These are phyloP conservation scores for Ianthella basta DNA, from an alignment of 37 sponge, comb jelly and placozoan species.

Conservation along the genomic window DNA sequence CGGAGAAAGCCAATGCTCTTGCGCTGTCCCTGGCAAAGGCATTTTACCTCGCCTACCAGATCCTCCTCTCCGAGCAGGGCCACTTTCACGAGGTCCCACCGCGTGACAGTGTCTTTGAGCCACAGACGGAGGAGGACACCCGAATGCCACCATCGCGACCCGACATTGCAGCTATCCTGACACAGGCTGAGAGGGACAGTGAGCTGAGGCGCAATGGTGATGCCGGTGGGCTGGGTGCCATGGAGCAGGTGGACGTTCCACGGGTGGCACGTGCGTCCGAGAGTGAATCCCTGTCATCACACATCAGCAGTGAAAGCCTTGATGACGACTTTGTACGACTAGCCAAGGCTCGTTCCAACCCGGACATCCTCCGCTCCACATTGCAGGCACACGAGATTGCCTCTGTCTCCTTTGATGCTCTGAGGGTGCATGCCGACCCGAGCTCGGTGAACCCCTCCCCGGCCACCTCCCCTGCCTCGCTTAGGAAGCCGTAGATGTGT, in stretches of 20 bases:
- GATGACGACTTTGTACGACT: slow-evolving; percentile 78
- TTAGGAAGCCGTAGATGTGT: slow-evolving; percentile 6
- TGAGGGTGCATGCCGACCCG: slow-evolving; percentile 6
- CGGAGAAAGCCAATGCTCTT: slow-evolving; percentile 76
- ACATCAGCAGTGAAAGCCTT: slow-evolving; percentile 16
- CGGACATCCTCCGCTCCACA: slow-evolving; percentile 79
- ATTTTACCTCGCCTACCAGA: slow-evolving; percentile 87
- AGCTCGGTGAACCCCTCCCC: slow-evolving; percentile 29
- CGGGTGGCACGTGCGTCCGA: slow-evolving; percentile 49
- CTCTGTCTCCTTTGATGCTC: slow-evolving; percentile 18
- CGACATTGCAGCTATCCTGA: slow-evolving; percentile 23
- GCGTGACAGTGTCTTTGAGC: slow-evolving; percentile 80
- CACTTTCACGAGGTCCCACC: slow-evolving; percentile 65
- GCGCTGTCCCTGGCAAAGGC: slow-evolving; percentile 81
- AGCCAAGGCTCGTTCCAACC: slow-evolving; percentile 85
- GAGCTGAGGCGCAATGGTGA: neutral
- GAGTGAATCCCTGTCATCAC: slow-evolving; percentile 27
- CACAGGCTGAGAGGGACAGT: neutral
- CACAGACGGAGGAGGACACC: slow-evolving; percentile 70
- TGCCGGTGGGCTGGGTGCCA: neutral
- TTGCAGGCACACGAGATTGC: slow-evolving; percentile 44
- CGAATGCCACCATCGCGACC: slow-evolving; percentile 37
- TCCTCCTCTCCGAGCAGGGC: slow-evolving; percentile 75
- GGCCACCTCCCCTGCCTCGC: slow-evolving; percentile 5
- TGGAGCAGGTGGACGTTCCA: slow-evolving; percentile 12